Base-by-base conservation (phyloP, 2,797 vertebrate genomes). In the Masticophis lateralis region DNA sequence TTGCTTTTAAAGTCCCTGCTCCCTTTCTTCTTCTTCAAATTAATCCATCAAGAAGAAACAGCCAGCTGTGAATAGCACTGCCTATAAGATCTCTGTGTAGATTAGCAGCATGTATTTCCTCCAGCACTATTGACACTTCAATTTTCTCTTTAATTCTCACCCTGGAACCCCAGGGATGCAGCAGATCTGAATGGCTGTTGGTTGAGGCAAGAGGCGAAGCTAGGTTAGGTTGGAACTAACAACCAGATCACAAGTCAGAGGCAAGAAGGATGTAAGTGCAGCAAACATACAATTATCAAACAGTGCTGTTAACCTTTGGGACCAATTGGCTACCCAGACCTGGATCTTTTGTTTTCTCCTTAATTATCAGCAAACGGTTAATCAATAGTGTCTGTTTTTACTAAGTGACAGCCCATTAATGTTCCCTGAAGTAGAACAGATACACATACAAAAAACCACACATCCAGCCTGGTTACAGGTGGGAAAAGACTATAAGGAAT, bases 361-460 rank as follows among this genome's bases (percentile, higher is more conserved):
- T 83, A 93, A 91, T 91, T 43, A 66, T 88, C 55, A 88, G 57
- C 92, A 93, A 93, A 93, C 66, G 8, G 32, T 27, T 74, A 89
- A 91, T 93, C 32, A 16, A 86, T 91, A 89, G 28, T 89, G 28
- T 91, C 55, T 89, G 28, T 25, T 91, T 91, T 51, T 20, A 53
- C 69, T 91, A 61, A 55, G 57, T 61, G 87, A 57, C 69, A 89
- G 37, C 9, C 59, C n/a, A 91, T 91, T 86, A 91, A 89, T 89
- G 18, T 59, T 86, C 14, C 57, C n/a, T 91, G 63, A n/a, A 93
- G 55, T 56, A 88, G 63, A 93, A 53, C 28, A 93, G 92, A 63
- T 37, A 53, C 18, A 37, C 2, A 28, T 14, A 22, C 22, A 90
- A 28, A 63, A 20, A 4, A 22, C 20, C 1, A 37, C 2, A 28